A percentile compares a stretch with the other conserved stretches of the same genome.
phyloP scores from a whole-genome alignment of 1,140 invertebrate genomes.

The Pogonomyrmex barbatus region DNA sequence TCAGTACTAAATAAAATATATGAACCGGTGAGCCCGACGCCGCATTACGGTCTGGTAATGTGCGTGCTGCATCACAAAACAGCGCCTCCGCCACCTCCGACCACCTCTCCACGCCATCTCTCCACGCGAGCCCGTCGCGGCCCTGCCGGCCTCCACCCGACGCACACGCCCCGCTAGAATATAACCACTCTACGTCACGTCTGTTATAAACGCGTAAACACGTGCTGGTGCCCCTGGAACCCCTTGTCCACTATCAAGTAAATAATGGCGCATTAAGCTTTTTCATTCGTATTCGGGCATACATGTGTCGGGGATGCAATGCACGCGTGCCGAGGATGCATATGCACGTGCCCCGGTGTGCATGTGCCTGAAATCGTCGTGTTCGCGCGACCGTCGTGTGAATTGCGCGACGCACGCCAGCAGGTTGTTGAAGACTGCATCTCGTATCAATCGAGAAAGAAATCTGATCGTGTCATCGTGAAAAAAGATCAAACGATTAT shows the following conservation, averaged over 20 bases:
- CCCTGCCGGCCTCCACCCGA: conserved; percentile 21
- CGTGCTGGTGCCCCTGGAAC: conserved; percentile 82
- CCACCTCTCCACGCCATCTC: conserved; percentile 15
- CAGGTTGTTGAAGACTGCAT: conserved; percentile 61
- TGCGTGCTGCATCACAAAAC: conserved; percentile 83
- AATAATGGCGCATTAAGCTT: conserved; percentile 86
- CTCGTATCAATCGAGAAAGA: not conserved
- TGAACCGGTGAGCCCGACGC: conserved; percentile 80
- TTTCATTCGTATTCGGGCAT: conserved; percentile 81
- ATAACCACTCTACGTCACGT: conserved; percentile 83
- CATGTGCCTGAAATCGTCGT: conserved; percentile 48
- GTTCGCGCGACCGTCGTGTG: conserved; percentile 14
- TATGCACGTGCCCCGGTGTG: conserved; percentile 29
- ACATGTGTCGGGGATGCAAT: conserved; percentile 60
- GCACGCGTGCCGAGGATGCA: conserved; percentile 48
- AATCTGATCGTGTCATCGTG: conserved; percentile 62
- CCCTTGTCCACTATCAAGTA: conserved; percentile 85
- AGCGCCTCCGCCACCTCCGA: conserved; percentile 68
- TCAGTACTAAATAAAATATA: conserved; percentile 86
- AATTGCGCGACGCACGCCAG: conserved; percentile 60
- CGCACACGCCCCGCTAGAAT: conserved; percentile 69
- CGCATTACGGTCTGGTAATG: conserved; percentile 83
- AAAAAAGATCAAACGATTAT: conserved; percentile 43
- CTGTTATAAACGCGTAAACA: conserved; percentile 86
- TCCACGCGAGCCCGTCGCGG: conserved; percentile 24